Percentiles rank a stretch among this genome's conserved stretches.
Conservation (phyloP, 2,797 vertebrate species). For the Amblyraja radiata region DNA sequence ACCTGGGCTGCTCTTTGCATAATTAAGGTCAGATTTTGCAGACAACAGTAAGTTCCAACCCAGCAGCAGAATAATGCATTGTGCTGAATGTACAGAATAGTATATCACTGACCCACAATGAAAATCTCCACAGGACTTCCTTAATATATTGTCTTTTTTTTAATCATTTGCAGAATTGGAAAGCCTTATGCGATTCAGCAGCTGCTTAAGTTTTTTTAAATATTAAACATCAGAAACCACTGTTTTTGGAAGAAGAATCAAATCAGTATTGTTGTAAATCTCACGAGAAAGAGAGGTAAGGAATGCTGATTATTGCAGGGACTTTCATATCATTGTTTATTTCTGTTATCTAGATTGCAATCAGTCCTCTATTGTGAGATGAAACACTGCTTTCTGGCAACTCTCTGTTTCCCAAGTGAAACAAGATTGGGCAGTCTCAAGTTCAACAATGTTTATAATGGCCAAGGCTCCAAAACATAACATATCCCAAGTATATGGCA, state of each 20-base stretch:
- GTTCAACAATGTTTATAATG: constrained; percentile 24
- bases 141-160: background rate
- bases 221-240: too few species aligned
- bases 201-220: background rate
- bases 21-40: background rate
- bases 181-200: background rate
- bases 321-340: background rate
- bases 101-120: background rate
- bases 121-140: background rate
- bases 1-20: background rate
- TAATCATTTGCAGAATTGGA: background rate
- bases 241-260: background rate
- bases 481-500: background rate
- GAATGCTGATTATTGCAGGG: background rate
- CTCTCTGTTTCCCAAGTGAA: background rate
- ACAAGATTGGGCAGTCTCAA: background rate
- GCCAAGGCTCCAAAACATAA: background rate
- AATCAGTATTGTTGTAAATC: background rate
- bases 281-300: background rate
- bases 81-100: background rate
- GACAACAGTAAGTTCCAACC: background rate
- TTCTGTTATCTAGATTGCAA: constrained; percentile 20
- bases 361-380: background rate
- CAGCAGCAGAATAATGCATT: background rate
- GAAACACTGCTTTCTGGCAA: background rate